Percentiles rank a stretch among this genome's conserved stretches.
These are phyloP conservation scores for Macrotis lagotis DNA, from an alignment of 2,113 vertebrate genomes.

Conservation along the genomic window DNA sequence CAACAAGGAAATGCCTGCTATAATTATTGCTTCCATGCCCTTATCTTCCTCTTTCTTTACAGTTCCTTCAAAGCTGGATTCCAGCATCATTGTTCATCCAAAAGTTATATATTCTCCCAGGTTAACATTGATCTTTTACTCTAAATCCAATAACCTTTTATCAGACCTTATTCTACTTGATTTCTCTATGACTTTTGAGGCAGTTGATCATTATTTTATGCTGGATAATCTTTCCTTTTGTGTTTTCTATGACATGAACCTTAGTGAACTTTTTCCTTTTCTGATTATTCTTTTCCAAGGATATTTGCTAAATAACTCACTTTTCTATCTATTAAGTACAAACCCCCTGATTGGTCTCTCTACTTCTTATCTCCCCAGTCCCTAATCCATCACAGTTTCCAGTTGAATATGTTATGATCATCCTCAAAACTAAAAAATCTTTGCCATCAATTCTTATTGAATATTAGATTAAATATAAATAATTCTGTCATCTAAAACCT, in stretches of 20 bases:
- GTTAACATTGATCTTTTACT: neutral
- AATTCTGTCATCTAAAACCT: neutral
- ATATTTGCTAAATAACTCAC: neutral
- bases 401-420: neutral
- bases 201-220: neutral
- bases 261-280: neutral
- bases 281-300: neutral
- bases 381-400: neutral
- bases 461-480: neutral
- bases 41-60: neutral
- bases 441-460: neutral
- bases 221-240: neutral
- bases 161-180: neutral
- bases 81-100: neutral
- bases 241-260: neutral
- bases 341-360: neutral
- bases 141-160: neutral
- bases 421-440: neutral
- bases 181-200: neutral
- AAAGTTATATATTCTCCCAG: neutral
- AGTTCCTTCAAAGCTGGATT: neutral
- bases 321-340: neutral
- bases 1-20: neutral
- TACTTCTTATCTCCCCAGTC: neutral
- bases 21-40: neutral